Evolutionary conservation across 1,140 invertebrate species (phyloP).

Genomic region (Ephestia elutella): DNA sequence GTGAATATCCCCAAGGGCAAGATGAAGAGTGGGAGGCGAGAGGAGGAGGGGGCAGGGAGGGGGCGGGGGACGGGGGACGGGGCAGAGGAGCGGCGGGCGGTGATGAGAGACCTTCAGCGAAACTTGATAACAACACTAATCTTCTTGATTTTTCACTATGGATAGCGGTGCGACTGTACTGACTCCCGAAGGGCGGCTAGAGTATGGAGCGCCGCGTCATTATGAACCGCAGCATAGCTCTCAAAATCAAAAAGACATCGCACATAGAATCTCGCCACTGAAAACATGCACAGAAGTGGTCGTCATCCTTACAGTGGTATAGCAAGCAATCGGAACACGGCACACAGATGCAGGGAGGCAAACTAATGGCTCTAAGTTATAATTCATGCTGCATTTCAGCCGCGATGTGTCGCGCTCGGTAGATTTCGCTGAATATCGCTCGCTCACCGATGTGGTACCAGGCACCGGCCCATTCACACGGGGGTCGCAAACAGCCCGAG

Average conservation of each 20-base stretch:
- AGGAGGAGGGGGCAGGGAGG: slow-evolving; percentile 20
- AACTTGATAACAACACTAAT: slow-evolving; percentile 50
- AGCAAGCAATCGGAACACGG: slow-evolving; percentile 46
- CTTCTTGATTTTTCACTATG: slow-evolving; percentile 65
- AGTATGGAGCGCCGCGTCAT: slow-evolving; percentile 23
- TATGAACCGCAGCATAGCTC: slow-evolving; percentile 47
- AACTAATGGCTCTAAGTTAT: slow-evolving; percentile 44
- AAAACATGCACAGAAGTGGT: slow-evolving; percentile 53
- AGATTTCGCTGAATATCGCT: slow-evolving; percentile 70
- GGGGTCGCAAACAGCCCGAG: slow-evolving; percentile 56
- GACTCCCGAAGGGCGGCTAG: slow-evolving; percentile 21
- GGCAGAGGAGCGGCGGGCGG: slow-evolving; percentile 27
- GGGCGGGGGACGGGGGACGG: slow-evolving; percentile 23
- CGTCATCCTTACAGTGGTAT: slow-evolving; percentile 27
- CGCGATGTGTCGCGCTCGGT: slow-evolving; percentile 41
- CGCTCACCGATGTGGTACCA: slow-evolving; percentile 47
- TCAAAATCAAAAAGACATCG: slow-evolving; percentile 69
- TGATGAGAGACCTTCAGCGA: slow-evolving; percentile 73
- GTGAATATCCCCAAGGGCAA: slow-evolving; percentile 51
- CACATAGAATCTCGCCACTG: slow-evolving; percentile 52
- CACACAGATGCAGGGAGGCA: slow-evolving; percentile 54
- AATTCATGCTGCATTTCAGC: slow-evolving; percentile 49
- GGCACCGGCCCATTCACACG: slow-evolving; percentile 34
- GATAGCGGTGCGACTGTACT: slow-evolving; percentile 50
- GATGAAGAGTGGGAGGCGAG: slow-evolving; percentile 35